These are phyloP conservation scores for Strix occidentalis DNA, from an alignment of 2,797 vertebrate genomes.

Conservation along the genomic window DNA sequence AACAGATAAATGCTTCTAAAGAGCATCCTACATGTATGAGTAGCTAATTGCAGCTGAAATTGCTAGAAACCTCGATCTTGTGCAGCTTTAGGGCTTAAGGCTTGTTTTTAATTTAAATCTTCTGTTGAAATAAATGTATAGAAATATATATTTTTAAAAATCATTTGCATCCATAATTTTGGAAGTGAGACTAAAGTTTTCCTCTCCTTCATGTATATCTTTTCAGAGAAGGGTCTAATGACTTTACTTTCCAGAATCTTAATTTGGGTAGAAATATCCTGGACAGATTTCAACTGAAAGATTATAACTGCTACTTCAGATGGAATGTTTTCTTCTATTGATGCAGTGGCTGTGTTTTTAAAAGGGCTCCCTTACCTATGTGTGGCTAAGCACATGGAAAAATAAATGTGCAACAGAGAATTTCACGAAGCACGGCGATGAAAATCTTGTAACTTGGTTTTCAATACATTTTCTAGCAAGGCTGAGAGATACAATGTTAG, in stretches of 20 bases:
- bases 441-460: not conserved
- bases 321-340: not conserved
- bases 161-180: not conserved
- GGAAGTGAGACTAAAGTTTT: not conserved
- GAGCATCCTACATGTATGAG: not conserved
- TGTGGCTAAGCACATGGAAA: not conserved
- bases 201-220: not conserved
- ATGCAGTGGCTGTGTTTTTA: not conserved
- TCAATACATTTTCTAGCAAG: not conserved
- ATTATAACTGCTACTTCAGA: not conserved
- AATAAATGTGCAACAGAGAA: not conserved
- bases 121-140: not conserved
- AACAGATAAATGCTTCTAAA: not conserved
- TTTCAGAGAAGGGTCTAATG: not conserved
- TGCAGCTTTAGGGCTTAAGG: not conserved
- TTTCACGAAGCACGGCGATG: not conserved
- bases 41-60: not conserved
- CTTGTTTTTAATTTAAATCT: not conserved
- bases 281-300: not conserved
- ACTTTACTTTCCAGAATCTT: not conserved
- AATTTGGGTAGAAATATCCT: not conserved
- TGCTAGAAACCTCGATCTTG: not conserved
- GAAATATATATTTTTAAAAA: not conserved
- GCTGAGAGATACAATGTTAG: rapidly evolving
- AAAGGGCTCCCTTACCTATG: not conserved